Base-by-base conservation (phyloP, 2,113 vertebrate genomes). In the Telmatochromis bifrenatus region DNA sequence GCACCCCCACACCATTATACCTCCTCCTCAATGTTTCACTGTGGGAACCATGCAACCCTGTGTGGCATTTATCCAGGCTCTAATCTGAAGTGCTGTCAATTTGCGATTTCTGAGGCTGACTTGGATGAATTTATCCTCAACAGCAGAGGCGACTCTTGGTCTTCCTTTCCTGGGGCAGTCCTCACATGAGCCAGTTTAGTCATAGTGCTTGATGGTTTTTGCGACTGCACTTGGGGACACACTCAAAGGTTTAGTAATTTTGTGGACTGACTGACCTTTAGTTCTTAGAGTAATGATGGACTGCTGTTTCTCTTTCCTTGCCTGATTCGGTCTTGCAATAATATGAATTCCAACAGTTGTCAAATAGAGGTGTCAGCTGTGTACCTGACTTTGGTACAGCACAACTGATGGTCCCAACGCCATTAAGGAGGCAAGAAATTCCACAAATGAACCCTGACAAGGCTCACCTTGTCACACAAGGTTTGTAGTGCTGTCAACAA, bases 381-480 rank as follows among this genome's bases (percentile, higher is more conserved):
- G 26, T 15, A 58, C 55, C 7, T 58, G 13, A 17, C 0, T 58
- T 58, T 0, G 1, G 7, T 3, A 58, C 26, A 31, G 3, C 55
- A 58, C 55, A 31, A 58, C 5, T 58, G 26, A 58, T 58, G 55
- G 23, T 15, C 13, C 23, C 23, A 58, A 9, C 55, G 1, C 13
- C 7, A 58, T 56, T 26, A 56, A 56, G 21, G 12, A 56, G 54
- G 23, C 1, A 0, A 55, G 21, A 55, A 26, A 55, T 14, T 56
- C 21, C 23, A 56, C 54, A 56, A 56, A 56, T 26, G 23, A 26
- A 26, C 54, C 54, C 23, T 56, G 12, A 56, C 54, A 56, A 56
- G 12, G 54, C 54, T 53, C 51, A 53, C 19, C 51, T 53, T 53
- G 51, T 53, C 51, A 53, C 19, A 4, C 51, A 21, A 26, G 54